Evolutionary conservation across 2,797 vertebrate species (phyloP), one percentile per base, ranked within the genome.

Genomic region (Serranus cabrilla): DNA sequence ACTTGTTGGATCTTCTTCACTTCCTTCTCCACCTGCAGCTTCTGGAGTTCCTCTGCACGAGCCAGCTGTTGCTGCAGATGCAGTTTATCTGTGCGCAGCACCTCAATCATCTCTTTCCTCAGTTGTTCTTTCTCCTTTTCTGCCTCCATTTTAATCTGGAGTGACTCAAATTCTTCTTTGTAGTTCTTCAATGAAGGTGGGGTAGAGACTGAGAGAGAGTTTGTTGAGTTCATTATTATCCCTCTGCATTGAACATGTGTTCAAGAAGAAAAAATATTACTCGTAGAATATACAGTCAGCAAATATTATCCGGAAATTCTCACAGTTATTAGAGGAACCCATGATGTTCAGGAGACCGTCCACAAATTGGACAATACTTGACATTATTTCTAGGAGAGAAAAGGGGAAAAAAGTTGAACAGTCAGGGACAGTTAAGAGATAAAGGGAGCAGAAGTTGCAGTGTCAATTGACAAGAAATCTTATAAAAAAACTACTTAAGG

Each of bases 141-240:
- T 71, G 43, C 50, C 63, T 72, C 51, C 58, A 70, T 68, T 51
- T 83, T 42, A 31, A 75, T 40, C 52, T 59, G 51, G 14, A 83
- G 43, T 6, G 4, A 34, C 27, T 46, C 23, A 1, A 79, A 11
- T 27, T 84, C 68, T 14, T 25, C 5, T 12, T 61, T 58, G 31
- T 40, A 51, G 51, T 81, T 47, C 34, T 34, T 62, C 8, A 65
- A 17, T 45, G 2, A 21, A 18, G 39, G 5, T 1, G 2, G 0
- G 0, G 7, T 5, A 39, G 49, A 39, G 27, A 6, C 78, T 80
- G 64, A 40, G 18, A 54, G n/a, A 65, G 43, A 60, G 1, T 23
- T 56, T n/a, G 12, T 2, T 10, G 25, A 21, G 2, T 66, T 60
- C 12, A 64, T 55, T 49, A 43, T 23, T 8, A 58, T 70, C 17